Percentiles rank a stretch among this genome's conserved stretches.
Evolutionary conservation across 2,888 invertebrate genomes (phyloP).

Genomic region (Ceraclea dissimilis): DNA sequence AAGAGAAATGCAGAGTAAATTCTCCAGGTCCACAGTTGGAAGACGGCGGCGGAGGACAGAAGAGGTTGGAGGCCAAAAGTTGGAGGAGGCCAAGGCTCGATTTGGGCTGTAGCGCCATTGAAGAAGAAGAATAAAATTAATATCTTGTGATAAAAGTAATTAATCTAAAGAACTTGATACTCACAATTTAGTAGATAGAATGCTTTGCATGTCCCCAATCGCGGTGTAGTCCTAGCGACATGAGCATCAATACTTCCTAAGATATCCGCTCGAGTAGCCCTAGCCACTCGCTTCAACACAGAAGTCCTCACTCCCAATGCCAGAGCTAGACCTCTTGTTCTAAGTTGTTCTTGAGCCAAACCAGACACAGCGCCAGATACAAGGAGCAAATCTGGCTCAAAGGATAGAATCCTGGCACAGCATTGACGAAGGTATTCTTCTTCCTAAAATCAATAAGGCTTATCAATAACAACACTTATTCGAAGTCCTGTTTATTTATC

Average conservation of each 20-base stretch:
- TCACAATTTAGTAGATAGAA: slow-evolving; percentile 64
- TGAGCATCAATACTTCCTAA: slow-evolving; percentile 84
- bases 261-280: slow-evolving; percentile 77
- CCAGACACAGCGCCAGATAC: slow-evolving; percentile 83
- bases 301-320: slow-evolving; percentile 77
- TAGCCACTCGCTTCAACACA: slow-evolving; percentile 70
- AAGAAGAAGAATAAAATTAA: no score
- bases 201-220: slow-evolving; percentile 74
- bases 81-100: no score
- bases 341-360: slow-evolving; percentile 80
- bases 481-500: no score
- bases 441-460: slow-evolving; percentile 49
- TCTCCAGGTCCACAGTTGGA: no score
- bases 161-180: no score
- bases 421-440: slow-evolving; percentile 79
- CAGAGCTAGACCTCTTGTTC: slow-evolving; percentile 74
- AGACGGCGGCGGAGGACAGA: no score
- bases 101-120: no score
- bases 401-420: slow-evolving; percentile 74
- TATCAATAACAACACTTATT: no score
- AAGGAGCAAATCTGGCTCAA: slow-evolving; percentile 80
- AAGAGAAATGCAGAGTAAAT: no score
- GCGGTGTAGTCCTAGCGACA: slow-evolving; percentile 57
- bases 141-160: no score
- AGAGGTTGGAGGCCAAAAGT: no score